Base-by-base conservation (phyloP, 2,797 vertebrate species). In the Leptoclinus maculatus region DNA sequence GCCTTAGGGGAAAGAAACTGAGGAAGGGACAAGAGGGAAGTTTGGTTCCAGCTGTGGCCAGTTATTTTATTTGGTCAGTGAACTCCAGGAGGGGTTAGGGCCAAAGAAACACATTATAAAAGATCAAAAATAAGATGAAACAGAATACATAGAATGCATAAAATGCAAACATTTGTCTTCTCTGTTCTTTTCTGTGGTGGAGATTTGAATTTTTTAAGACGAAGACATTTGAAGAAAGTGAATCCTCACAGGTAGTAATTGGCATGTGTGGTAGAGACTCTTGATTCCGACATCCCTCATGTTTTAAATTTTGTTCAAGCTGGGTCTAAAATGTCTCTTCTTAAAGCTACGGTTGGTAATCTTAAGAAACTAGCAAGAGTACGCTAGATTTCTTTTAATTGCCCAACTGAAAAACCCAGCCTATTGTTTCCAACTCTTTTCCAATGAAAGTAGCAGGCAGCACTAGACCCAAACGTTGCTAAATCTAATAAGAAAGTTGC, bases 241-340 rank as follows among this genome's bases (percentile, higher is more conserved):
- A 70, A n/a, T 64, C 36, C 43, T 43, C 38, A 70, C 43, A 51
- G 57, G 66, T 67, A 32, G 29, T n/a, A 57, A 54, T 64, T 58
- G 60, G 12, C 43, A 60, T 66, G 43, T 60, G 41, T 9, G 45
- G 45, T 59, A 25, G 29, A 76, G 54, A 51, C 60, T 51, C 41
- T 69, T 63, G 49, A 43, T 71, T 78, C 39, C 38, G 25, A 68
- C 21, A 11, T 47, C 38, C 39, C 39, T 68, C 59, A n/a, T 36
- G 17, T 65, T 71, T 65, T 65, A 39, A 43, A 71, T 38, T 34
- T 21, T 64, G 16, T 53, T 51, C 9, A 32, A 38, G 45, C 10
- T 3, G 45, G 7, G 19, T 43, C 58, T 75, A 38, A 59, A n/a
- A 51, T 34, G 14, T 21, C 32, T 41, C 17, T 34, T 25, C n/a